phyloP scores from a whole-genome alignment of 1,140 invertebrate species.

The Anoplolepis gracilipes region DNA sequence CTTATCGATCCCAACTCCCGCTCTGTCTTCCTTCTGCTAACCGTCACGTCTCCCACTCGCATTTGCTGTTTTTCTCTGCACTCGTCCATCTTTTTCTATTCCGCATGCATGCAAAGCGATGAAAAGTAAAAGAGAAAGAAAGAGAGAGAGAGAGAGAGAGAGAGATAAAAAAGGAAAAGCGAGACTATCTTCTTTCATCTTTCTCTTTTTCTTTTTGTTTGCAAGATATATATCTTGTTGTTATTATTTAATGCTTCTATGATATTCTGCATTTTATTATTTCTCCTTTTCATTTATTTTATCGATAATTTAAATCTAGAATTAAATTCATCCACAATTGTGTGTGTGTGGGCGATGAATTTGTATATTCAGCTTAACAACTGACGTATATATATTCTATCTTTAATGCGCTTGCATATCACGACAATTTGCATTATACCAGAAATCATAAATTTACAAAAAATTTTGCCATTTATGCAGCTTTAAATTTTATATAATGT shows the following conservation, averaged over 20 bases:
- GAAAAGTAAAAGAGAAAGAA: not conserved
- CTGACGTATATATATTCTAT: not conserved
- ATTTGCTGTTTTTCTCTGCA: conserved; percentile 23
- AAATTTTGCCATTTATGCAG: not conserved
- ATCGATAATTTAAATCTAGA: conserved; percentile 30
- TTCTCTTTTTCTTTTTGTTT: not conserved
- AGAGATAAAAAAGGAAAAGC: not conserved
- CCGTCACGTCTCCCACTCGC: conserved; percentile 18
- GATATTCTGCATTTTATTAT: not conserved
- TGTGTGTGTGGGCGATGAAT: not conserved
- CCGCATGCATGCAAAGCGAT: conserved; percentile 19
- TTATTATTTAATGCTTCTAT: conserved; percentile 1
- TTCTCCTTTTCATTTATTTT: not conserved
- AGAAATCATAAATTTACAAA: not conserved
- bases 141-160: not conserved
- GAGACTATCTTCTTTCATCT: not conserved
- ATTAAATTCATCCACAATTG: not conserved
- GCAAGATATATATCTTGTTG: not conserved
- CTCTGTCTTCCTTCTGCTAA: not conserved
- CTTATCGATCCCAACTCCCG: conserved; percentile 48
- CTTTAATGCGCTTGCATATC: not conserved
- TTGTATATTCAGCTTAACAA: not conserved
- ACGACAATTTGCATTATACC: not conserved
- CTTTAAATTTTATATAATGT: too few relatives aligned
- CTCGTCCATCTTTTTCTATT: conserved; percentile 31